phyloP scores from a whole-genome alignment of 2,797 vertebrate genomes.

The Tokudaia muenninki region DNA sequence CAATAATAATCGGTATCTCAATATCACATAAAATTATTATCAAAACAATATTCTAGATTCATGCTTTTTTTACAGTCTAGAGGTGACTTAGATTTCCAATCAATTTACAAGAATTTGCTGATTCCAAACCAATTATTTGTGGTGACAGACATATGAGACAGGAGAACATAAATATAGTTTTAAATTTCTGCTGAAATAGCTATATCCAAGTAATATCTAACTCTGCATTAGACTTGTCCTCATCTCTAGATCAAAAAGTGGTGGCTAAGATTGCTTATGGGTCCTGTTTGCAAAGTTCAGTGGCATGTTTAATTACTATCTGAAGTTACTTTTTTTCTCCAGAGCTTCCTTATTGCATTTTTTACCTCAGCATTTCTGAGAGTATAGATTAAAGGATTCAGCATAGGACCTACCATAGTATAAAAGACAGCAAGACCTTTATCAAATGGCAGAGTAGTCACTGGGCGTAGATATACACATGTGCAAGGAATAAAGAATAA shows the following conservation, averaged over 20 bases:
- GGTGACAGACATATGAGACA: background rate
- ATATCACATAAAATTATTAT: background rate
- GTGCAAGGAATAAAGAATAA: conserved; percentile 63
- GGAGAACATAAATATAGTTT: background rate
- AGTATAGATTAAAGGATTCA: conserved; percentile 79
- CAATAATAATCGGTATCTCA: background rate
- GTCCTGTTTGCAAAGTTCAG: background rate
- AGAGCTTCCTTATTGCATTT: background rate
- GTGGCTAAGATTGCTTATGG: background rate
- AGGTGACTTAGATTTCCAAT: background rate
- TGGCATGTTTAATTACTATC: background rate
- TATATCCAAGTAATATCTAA: background rate
- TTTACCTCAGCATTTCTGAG: conserved; percentile 78
- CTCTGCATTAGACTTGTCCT: background rate
- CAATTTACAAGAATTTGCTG: conserved; percentile 6
- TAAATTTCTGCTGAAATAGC: background rate
- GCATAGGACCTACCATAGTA: conserved; percentile 65
- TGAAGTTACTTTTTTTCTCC: conserved; percentile 35
- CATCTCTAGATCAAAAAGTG: background rate
- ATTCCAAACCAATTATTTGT: background rate
- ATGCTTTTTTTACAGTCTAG: background rate
- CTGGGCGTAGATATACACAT: conserved; percentile 77
- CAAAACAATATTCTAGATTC: background rate
- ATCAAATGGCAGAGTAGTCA: conserved; percentile 46
- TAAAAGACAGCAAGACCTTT: conserved; percentile 75